Percentiles rank a stretch among this genome's conserved stretches.
Conservation (phyloP, 2,113 vertebrate species). For the Hystrix cristata region DNA sequence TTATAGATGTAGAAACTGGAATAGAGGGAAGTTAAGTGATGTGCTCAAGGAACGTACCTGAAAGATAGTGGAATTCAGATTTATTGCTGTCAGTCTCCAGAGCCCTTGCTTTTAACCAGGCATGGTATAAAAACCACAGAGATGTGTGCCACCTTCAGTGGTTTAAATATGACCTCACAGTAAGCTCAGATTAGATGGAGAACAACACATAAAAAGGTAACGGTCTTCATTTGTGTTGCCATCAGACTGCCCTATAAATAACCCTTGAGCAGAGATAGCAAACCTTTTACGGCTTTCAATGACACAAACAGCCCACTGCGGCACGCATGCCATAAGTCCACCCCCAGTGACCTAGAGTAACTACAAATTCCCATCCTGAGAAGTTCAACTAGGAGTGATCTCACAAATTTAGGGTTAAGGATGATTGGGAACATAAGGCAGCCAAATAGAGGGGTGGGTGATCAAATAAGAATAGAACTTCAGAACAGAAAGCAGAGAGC, state of each 20-base stretch:
- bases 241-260: slow-evolving; percentile 32
- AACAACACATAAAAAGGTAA: slow-evolving; percentile 53
- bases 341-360: not conserved
- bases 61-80: not conserved
- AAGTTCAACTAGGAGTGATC: not conserved
- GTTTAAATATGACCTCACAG: slow-evolving; percentile 63
- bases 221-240: slow-evolving; percentile 45
- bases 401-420: slow-evolving; percentile 50
- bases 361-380: not conserved
- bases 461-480: slow-evolving; percentile 20
- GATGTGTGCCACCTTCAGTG: slow-evolving; percentile 26
- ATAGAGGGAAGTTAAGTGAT: not conserved
- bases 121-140: not conserved
- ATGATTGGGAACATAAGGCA: not conserved
- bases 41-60: not conserved
- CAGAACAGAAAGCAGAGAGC: slow-evolving; percentile 43
- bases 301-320: not conserved
- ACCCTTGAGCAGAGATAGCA: not conserved
- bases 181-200: slow-evolving; percentile 57
- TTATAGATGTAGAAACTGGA: not conserved
- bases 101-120: not conserved
- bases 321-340: not conserved
- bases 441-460: not conserved
- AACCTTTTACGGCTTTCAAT: not conserved
- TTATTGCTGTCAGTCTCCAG: not conserved